Evolutionary conservation across 2,113 vertebrate species (phyloP).

Genomic region (Lucifuga dentata): DNA sequence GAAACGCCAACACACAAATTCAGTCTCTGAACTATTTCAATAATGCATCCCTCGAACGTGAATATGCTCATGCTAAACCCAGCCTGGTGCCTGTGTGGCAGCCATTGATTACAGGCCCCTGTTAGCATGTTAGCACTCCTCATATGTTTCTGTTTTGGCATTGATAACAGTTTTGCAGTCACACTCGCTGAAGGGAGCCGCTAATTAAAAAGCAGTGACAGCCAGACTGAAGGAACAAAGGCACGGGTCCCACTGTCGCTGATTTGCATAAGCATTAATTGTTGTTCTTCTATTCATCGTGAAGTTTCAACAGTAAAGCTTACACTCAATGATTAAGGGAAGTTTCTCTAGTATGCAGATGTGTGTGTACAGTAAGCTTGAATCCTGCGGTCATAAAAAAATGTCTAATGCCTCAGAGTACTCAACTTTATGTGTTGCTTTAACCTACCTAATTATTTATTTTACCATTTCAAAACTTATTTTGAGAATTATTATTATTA

Average conservation of each 20-base stretch:
- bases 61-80: conserved; percentile 50
- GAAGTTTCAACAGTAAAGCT: conserved; percentile 44
- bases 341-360: no score
- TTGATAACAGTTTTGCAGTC: conserved; percentile 77
- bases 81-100: conserved; percentile 61
- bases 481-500: no score
- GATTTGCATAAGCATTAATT: conserved; percentile 60
- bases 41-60: conserved; percentile 30
- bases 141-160: conserved; percentile 69
- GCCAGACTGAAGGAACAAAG: conserved; percentile 67
- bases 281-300: conserved; percentile 52
- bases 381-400: no score
- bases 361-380: no score
- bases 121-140: conserved; percentile 65
- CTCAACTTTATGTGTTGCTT: no score
- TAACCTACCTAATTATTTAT: no score
- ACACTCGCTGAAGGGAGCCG: conserved; percentile 54
- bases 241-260: conserved; percentile 46
- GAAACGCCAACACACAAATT: conserved; percentile 18
- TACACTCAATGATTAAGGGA: no score
- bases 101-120: conserved; percentile 75
- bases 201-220: conserved; percentile 79
- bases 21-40: conserved; percentile 31
- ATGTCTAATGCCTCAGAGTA: no score
- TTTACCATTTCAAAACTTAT: no score